Evolutionary conservation across 2,797 vertebrate genomes (phyloP), one percentile per base, ranked within the genome.

Genomic region (Eptatretus atami): DNA sequence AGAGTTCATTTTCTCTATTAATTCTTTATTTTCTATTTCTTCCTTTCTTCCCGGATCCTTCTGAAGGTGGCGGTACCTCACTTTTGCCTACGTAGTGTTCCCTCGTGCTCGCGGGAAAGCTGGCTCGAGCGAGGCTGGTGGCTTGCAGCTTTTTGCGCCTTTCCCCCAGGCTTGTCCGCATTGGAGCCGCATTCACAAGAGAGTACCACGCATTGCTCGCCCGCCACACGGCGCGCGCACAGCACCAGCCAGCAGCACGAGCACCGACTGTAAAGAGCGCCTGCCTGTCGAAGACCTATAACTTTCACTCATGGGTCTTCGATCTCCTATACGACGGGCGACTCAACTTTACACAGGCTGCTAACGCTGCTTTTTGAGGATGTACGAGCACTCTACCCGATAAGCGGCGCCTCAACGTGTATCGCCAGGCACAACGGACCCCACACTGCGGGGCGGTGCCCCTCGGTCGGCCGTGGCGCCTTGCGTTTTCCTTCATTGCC

Each of bases 341-440:
- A 98, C 78, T 87, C 69, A 90, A 93, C 78, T 98, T 98, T 75
- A 95, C 86, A 19, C 78, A 93, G 76, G 86, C 90, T n/a, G 90
- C 90, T 71, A 95, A 84, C 72, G 94, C 92, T 1, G 90, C 90
- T n/a, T 66, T 78, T 98, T 63, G 85, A 98, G 77, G 90, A 98
- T 0, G 85, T 88, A 67, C 94, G 86, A 75, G 77, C 78, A 81
- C 83, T 98, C 67, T 88, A 88, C 73, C 88, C 90, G 79, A 94
- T 75, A 92, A 86, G 67, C 79, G 86, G 64, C 80, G 80, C 66
- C 74, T 87, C 70, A 87, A 98, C 70, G 77, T 98, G 67, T 96
- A 78, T 57, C 81, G 83, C 69, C n/a, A n/a, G 78, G 80, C 73
- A 77, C 82, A 67, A 73, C 70, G 65, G 74, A 78, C 10, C 69